Evolutionary conservation across 2,888 invertebrate genomes (phyloP).

Genomic region (Drosophila austrosaltans): DNA sequence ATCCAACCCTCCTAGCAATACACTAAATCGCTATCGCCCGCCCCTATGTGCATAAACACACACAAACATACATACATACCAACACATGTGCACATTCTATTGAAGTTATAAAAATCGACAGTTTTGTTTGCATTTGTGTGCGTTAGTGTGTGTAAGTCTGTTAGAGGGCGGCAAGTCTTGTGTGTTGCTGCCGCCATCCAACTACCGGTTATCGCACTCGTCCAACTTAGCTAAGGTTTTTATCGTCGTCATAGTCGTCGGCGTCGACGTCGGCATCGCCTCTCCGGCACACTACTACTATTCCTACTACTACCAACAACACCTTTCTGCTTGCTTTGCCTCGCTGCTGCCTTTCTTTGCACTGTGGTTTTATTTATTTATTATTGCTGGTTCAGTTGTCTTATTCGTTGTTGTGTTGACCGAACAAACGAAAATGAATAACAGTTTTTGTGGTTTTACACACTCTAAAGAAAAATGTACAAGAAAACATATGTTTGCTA

Average conservation of each 20-base stretch:
- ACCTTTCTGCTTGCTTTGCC: neutral
- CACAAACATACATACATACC: conserved; percentile 4
- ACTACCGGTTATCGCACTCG: conserved; percentile 52
- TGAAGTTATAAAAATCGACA: conserved; percentile 38
- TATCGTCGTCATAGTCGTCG: conserved; percentile 10
- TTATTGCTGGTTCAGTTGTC: neutral
- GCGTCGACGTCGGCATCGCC: neutral
- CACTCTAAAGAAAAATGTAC: neutral
- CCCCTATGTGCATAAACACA: neutral
- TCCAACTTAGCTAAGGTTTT: conserved; percentile 5
- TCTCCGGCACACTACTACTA: neutral
- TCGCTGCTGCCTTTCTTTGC: neutral
- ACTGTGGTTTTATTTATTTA: conserved; percentile 1
- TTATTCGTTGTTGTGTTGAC: neutral
- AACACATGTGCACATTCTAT: conserved; percentile 26
- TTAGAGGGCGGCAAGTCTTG: conserved; percentile 15
- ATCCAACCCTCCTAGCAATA: neutral
- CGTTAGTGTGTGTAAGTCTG: neutral
- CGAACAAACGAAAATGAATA: neutral
- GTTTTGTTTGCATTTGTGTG: neutral
- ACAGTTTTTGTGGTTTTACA: conserved; percentile 2
- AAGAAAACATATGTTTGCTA: conserved; percentile 1
- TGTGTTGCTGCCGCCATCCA: conserved; percentile 9
- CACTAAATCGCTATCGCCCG: neutral
- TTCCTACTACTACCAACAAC: neutral